phyloP scores from a whole-genome alignment of 2,113 vertebrate genomes.

The Lepus americanus region DNA sequence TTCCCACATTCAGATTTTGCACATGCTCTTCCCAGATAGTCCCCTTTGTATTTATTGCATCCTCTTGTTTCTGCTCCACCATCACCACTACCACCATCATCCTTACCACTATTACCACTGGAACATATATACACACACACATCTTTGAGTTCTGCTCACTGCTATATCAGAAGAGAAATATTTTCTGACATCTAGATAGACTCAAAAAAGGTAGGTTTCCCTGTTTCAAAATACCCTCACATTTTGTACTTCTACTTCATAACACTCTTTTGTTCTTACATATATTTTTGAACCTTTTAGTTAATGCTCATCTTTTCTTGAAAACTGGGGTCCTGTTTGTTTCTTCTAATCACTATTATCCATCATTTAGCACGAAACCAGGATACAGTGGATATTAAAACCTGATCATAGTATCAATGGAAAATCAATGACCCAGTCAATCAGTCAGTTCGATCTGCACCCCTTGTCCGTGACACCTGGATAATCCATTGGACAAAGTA shows the following conservation, averaged over 20 bases:
- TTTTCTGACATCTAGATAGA: not conserved
- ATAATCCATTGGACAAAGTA: not conserved
- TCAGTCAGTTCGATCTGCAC: not conserved
- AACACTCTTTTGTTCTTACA: not conserved
- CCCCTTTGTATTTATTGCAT: not conserved
- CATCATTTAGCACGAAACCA: not conserved
- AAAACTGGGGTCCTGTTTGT: not conserved
- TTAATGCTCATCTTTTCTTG: not conserved
- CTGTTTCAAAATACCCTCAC: not conserved
- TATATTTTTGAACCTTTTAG: conserved; percentile 1
- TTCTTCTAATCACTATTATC: conserved; percentile 4
- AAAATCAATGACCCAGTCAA: not conserved
- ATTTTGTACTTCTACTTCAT: too few species aligned
- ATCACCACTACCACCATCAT: too few species aligned
- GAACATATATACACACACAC: not conserved
- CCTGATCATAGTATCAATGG: conserved; percentile 22
- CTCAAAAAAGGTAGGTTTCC: not conserved
- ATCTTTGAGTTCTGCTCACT: not conserved
- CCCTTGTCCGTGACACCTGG: not conserved
- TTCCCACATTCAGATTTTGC: not conserved
- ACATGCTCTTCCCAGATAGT: not conserved
- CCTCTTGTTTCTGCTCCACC: not conserved
- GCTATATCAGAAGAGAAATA: not conserved
- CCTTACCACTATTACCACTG: not conserved
- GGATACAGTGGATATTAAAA: not conserved